Evolutionary conservation across 2,888 invertebrate genomes (phyloP).

Genomic region (Auanema sp.): DNA sequence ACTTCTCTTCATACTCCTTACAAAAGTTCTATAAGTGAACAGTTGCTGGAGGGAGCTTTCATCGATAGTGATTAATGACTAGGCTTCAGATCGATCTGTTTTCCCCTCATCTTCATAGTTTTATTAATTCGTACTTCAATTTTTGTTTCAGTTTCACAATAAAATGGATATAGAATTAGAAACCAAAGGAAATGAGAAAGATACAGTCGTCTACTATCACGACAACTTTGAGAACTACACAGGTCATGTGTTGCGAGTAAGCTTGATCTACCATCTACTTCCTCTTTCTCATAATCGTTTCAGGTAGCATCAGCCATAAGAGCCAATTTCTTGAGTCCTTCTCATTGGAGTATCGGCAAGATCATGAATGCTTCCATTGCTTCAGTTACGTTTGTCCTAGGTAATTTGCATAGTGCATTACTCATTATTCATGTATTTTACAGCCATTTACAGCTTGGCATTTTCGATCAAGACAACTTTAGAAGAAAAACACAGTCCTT

Average conservation of each 20-base stretch:
- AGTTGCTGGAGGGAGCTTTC: too few species aligned
- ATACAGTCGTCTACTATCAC: slow-evolving; percentile 11
- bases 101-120: too few species aligned
- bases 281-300: too few species aligned
- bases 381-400: not conserved
- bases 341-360: slow-evolving; percentile 15
- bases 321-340: slow-evolving; percentile 18
- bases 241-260: slow-evolving; percentile 14
- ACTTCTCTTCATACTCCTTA: too few species aligned
- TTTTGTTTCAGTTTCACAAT: too few species aligned
- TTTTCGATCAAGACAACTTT: slow-evolving; percentile 34
- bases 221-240: slow-evolving; percentile 22
- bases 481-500: slow-evolving; percentile 26
- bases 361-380: slow-evolving; percentile 15
- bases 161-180: not conserved
- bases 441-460: slow-evolving; percentile 30
- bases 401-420: slow-evolving; percentile 7
- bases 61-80: too few species aligned
- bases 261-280: not conserved
- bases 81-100: too few species aligned
- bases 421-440: not conserved
- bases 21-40: too few species aligned
- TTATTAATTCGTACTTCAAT: too few species aligned
- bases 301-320: slow-evolving; percentile 16
- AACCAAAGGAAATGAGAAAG: not conserved